Evolutionary conservation across 1,140 invertebrate genomes (phyloP), one percentile per base, ranked within the genome.

Genomic region (Pseudomyrmex cubaensis): DNA sequence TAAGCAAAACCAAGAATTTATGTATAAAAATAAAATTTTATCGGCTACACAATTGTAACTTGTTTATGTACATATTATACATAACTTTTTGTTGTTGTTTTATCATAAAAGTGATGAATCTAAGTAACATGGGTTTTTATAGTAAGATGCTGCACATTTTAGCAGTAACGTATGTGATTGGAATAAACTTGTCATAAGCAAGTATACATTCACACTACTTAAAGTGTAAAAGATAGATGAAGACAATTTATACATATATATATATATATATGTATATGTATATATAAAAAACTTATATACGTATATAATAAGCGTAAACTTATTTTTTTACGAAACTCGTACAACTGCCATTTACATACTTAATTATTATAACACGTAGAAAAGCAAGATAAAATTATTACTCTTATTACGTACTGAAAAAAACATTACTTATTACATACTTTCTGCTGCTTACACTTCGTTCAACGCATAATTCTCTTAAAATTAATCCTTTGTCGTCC

Each of bases 261-360:
- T 35, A 35, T 25, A 25, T 25, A 35, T 2, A 7, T 35, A 35
- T 35, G 0, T 35, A 7, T 35, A 35, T 7, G 5, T 35, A 35
- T 35, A 35, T 25, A 25, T 25, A 35, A 35, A 35, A 7, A 35
- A 35, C 35, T 35, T 35, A 7, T 35, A 7, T 35, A 35, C 5
- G 35, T 35, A 35, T 35, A 35, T 72, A 75, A 72, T 82, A 90
- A 84, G 66, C 61, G 73, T 86, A 85, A 69, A 70, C 56, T 75
- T 57, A 85, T 75, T 76, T 56, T 35, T 78, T 74, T 54, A 73
- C 10, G 54, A 78, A 78, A 66, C 35, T 52, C 59, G 44, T 77
- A 84, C 54, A 77, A 78, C 44, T 59, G 76, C 10, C 44, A 22
- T 15, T 76, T 44, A 46, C 17, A 17, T 48, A 57, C 50, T 8